Evolutionary conservation across 2,113 vertebrate genomes (phyloP), one percentile per base, ranked within the genome.

Genomic region (Pteruthius melanotis): DNA sequence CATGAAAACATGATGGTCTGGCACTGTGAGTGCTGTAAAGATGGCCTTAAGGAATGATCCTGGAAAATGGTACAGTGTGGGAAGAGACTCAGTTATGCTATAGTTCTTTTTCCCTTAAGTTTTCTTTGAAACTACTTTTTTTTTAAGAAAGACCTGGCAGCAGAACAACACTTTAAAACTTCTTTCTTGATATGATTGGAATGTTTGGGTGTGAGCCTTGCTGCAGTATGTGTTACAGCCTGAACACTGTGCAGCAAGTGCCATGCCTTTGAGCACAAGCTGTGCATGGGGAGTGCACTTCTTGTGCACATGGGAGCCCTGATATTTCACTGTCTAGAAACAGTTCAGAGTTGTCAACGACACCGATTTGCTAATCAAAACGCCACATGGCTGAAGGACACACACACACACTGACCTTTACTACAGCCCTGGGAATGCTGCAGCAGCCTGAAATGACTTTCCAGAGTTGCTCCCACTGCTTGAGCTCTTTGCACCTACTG

Each of bases 321-420:
- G 45, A 60, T 60, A 30, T 64, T 39, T 70, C 7, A 0, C 56
- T 2, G 5, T 52, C 72, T 96, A 90, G 95, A 95, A 93, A 65
- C 40, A 40, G 37, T 37, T 86, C 93, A 71, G 80, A 92, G 59
- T 0, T 60, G 90, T 49, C 45, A 1, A 18, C 13, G 0, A 50
- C 0, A 1, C 49, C 64, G 85, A 87, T 60, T 93, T 71, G 80
- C 80, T 92, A 89, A 83, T 81, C 86, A 64, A 57, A 93, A 39
- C 85, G 33, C 61, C 28, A 8, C 19, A 7, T 2, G 4, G 56
- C 68, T 93, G 92, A 96, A 96, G 92, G 94, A 93, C 95, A 60
- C 74, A 60, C 72, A 60, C 72, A 59, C 28, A 44, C 33, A 7
- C 18, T 94, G 90, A 96, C 93, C 95, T 95, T 93, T 94, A 71